Base-by-base conservation (phyloP, 30 jellyfish, hydroid and myxozoan species). In the Rhopilema esculentum region DNA sequence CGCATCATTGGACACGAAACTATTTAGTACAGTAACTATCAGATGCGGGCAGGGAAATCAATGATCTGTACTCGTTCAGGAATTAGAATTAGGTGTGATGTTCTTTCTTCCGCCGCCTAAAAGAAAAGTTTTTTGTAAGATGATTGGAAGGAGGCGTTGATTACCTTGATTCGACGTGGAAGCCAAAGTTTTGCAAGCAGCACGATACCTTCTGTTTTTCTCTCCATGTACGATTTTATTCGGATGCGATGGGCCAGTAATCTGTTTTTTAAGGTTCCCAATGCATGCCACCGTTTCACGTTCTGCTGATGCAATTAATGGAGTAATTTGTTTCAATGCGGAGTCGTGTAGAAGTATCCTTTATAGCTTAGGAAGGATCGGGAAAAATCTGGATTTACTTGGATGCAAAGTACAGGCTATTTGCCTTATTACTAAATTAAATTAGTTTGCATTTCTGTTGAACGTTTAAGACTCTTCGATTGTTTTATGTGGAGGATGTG, bases 1-100 rank as follows among this genome's bases (percentile, higher is more conserved):
- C 84, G 84, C 84, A 26, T 73, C 84, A 40, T 32, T 73, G 84
- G 33, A 40, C 64, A 73, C 70, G 23, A 32, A 40, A 1, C n/a
- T 73, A 40, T 73, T 73, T 73, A 66, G 69, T 40, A 73, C 70
- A 25, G 27, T 12, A 40, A 6, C 12, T 40, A 6, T 2, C 6
- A 12, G 12, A 2, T 6, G 57, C 57, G 57, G 57, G 57, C 57
- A n/a, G 12, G 57, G 57, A 40, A 40, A 40, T 40, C 57, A 40
- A 12, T 40, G 57, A 40, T 12, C 57, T 40, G 57, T 2, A 6
- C 12, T 12, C 9, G 57, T 40, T 40, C 12, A 12, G 57, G 6
- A 40, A 40, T 40, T 40, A 40, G 9, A 2, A 40, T 2, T 40
- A 2, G 57, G 57, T 40, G 9, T 40, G 12, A 12, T 12, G 57